Conservation (phyloP, 2,797 vertebrate genomes). For the Hoplostethus mediterraneus region DNA sequence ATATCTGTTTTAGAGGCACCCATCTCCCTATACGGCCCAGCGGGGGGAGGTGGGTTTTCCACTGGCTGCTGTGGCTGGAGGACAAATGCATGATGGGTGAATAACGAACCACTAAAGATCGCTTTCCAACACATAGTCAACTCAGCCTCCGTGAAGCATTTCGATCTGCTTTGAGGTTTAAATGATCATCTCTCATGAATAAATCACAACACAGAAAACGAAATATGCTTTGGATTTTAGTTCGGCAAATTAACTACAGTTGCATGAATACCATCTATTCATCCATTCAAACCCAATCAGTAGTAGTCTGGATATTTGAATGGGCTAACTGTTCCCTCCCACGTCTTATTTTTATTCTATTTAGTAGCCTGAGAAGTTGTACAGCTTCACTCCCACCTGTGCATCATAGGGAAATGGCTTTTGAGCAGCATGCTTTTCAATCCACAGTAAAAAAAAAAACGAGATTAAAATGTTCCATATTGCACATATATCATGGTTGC, state of each 20-base stretch:
- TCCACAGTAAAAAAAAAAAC: no score
- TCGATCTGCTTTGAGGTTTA: background rate
- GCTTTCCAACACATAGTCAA: background rate
- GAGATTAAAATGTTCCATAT: background rate
- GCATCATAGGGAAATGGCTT: no score
- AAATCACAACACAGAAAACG: background rate
- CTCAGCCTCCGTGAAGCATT: no score
- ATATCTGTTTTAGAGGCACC: slow-evolving; percentile 3
- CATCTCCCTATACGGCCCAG: background rate
- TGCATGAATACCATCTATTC: background rate
- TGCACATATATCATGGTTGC: background rate
- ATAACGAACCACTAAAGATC: slow-evolving; percentile 5
- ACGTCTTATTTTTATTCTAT: no score
- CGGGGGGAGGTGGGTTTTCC: slow-evolving; percentile 16
- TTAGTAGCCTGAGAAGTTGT: no score
- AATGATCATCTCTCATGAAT: background rate
- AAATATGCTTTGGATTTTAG: background rate
- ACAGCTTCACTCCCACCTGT: no score
- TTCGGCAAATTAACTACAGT: background rate
- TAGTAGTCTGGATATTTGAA: background rate
- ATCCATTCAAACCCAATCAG: background rate
- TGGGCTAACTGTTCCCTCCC: no score
- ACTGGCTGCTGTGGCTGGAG: slow-evolving; percentile 3
- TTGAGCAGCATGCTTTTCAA: no score
- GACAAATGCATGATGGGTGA: slow-evolving; percentile 1